Conservation (phyloP, 2,888 invertebrate species). For the Gerosis bhagava region DNA sequence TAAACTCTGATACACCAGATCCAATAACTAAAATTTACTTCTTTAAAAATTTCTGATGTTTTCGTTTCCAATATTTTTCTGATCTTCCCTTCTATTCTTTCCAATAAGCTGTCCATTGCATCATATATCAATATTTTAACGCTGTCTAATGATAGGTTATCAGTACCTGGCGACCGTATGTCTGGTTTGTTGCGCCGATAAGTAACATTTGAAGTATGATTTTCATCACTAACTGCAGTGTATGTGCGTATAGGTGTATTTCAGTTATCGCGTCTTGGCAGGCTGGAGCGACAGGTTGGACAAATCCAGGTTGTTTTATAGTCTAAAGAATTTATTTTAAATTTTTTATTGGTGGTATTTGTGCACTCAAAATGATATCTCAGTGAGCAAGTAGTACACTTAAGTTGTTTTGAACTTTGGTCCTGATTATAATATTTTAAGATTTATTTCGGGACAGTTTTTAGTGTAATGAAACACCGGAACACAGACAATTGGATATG, state of each 20-base stretch:
- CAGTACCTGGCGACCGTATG: no score
- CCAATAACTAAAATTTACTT: no score
- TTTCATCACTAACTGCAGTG: no score
- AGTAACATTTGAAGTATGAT: no score
- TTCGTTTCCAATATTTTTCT: background rate
- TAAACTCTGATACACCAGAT: no score
- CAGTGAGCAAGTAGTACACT: conserved; percentile 16
- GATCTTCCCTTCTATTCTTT: background rate
- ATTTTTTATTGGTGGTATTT: conserved; percentile 1
- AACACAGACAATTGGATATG: no score
- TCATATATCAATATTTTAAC: conserved; percentile 1
- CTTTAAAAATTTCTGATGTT: conserved; percentile 1
- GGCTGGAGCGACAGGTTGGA: conserved; percentile 11
- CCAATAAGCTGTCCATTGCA: conserved; percentile 3
- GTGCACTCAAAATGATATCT: conserved; percentile 18
- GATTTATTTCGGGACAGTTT: no score
- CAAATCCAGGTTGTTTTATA: conserved; percentile 19
- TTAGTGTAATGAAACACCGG: no score
- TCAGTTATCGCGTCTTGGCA: conserved; percentile 12
- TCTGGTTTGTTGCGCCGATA: no score
- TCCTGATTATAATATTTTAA: no score
- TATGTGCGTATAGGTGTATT: conserved; percentile 7
- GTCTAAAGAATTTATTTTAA: conserved; percentile 12
- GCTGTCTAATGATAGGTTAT: background rate
- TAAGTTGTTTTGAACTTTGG: no score